Evolutionary conservation across 2,797 vertebrate species (phyloP).

Genomic region (Aselliscus stoliczkanus): DNA sequence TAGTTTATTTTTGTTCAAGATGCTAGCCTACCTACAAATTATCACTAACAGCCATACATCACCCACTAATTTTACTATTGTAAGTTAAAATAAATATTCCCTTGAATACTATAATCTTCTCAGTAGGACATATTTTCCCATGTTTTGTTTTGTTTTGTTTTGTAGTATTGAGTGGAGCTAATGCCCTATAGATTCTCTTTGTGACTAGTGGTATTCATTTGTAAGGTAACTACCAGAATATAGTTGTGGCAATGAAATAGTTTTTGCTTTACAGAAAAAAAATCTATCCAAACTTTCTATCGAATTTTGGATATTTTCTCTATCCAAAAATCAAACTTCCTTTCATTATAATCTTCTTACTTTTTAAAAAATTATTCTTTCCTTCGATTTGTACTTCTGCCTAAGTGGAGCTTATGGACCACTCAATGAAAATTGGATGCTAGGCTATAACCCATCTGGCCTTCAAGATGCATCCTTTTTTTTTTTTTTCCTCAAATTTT

Average conservation of each 20-base stretch:
- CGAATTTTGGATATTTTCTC: neutral
- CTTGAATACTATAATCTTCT: neutral
- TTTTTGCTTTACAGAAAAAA: constrained; percentile 4
- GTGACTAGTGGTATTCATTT: neutral
- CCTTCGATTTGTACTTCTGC: neutral
- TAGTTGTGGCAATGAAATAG: neutral
- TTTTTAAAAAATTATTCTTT: neutral
- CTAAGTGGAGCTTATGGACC: neutral
- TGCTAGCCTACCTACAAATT: neutral
- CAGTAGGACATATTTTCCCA: neutral
- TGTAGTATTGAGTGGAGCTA: neutral
- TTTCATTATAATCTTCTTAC: neutral
- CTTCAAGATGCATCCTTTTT: neutral
- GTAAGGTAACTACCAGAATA: constrained; percentile 9
- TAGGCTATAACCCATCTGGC: neutral
- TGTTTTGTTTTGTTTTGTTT: constrained; percentile 17
- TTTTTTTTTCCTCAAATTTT: neutral
- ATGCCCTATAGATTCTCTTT: neutral
- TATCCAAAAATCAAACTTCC: neutral
- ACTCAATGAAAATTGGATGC: neutral
- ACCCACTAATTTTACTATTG: neutral
- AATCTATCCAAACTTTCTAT: neutral
- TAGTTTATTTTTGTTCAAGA: constrained; percentile 23
- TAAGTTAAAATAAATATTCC: constrained; percentile 23
- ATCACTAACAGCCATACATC: neutral